Evolutionary conservation across 1,140 invertebrate species (phyloP).

Genomic region (Drosophila arizonae): DNA sequence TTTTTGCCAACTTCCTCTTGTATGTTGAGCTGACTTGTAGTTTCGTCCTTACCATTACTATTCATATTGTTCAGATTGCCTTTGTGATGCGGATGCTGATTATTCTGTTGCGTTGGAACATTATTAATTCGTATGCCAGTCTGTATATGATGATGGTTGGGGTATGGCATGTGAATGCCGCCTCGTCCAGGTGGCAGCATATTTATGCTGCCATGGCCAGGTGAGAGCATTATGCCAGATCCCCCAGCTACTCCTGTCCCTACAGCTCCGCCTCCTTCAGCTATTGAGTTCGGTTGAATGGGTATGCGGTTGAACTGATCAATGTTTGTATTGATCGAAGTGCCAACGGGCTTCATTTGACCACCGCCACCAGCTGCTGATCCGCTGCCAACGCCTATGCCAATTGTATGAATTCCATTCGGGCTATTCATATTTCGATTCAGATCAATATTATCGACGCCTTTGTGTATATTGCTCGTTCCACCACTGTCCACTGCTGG

Average conservation of each 20-base stretch:
- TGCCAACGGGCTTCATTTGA: slow-evolving; percentile 54
- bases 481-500: slow-evolving; percentile 53
- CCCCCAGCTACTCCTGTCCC: slow-evolving; percentile 21
- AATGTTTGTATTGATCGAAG: slow-evolving; percentile 79
- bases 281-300: slow-evolving; percentile 65
- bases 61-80: slow-evolving; percentile 59
- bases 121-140: slow-evolving; percentile 81
- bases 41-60: slow-evolving; percentile 60
- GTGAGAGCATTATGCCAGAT: slow-evolving; percentile 52
- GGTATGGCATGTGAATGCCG: slow-evolving; percentile 59
- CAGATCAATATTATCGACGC: slow-evolving; percentile 41
- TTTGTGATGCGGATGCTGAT: slow-evolving; percentile 65
- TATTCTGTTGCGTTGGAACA: slow-evolving; percentile 75
- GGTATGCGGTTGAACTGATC: slow-evolving; percentile 81
- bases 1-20: slow-evolving; percentile 36
- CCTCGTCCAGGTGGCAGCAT: slow-evolving; percentile 65
- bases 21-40: slow-evolving; percentile 27
- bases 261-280: slow-evolving; percentile 9
- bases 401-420: slow-evolving; percentile 49
- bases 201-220: slow-evolving; percentile 74
- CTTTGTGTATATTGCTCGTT: slow-evolving; percentile 19
- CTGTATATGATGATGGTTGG: slow-evolving; percentile 72
- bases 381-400: slow-evolving; percentile 42
- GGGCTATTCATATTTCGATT: slow-evolving; percentile 41
- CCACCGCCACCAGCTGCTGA: slow-evolving; percentile 10